Base-by-base conservation (phyloP, 2,113 vertebrate species). In the Serinus canaria region DNA sequence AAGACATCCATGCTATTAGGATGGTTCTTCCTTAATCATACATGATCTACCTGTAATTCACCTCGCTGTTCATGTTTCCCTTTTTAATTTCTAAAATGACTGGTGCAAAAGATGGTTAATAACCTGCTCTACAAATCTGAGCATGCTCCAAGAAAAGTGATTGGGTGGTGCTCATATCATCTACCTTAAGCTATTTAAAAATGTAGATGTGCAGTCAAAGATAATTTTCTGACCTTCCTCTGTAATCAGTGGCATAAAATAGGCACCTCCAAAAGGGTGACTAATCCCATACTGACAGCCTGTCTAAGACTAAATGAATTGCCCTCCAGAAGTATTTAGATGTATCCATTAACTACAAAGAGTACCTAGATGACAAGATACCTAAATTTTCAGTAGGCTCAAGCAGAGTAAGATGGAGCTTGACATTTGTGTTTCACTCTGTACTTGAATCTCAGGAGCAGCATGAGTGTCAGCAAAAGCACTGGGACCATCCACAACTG, bases 311-410 rank as follows among this genome's bases (percentile, higher is more conserved):
- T 89, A 60, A 92, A 89, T 47, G 86, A 89, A 92, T 83, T 93
- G 80, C 96, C 96, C 94, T 95, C 92, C 16, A 30, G 96, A 95
- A 86, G 55, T 44, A 68, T 93, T 94, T 96, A 95, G 92, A 88
- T 93, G 64, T 92, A 96, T 18, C 91, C 86, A 94, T 96, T 92
- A 97, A 93, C 80, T 95, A 96, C 90, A 96, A 93, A 94, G 92
- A 70, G 30, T 47, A 83, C 14, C 10, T 35, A 78, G 91, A 96
- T 94, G 56, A 96, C 64, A 83, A 90, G 80, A 94, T 92, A 95
- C 47, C 43, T 75, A 35, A 9, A 66, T 89, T 80, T 90, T 81
- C 56, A 81, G 11, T 41, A 56, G 43, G 55, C 31, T 90, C 22
- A 47, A 39, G 59, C 9, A 90, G 68, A 90, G 55, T 86, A 81